Base-by-base conservation (phyloP, 1,140 invertebrate genomes). In the Ostrea denselamellosa region DNA sequence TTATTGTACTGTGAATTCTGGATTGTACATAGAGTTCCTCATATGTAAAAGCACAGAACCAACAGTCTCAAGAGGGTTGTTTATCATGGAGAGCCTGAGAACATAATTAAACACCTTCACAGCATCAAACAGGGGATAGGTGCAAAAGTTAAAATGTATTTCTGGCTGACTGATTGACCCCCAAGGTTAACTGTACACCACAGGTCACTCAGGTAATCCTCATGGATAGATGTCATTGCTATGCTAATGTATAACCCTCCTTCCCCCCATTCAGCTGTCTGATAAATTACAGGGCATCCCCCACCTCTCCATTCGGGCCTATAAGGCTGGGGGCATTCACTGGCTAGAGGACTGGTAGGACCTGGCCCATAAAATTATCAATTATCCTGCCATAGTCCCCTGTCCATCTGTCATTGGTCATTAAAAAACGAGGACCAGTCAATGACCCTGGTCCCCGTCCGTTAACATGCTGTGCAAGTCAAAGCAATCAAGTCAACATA, bases 171-270 rank as follows among this genome's bases (percentile, higher is more conserved):
- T 85, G 83, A 56, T 28, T 85, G 56, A 85, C 83, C 83, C n/a
- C 54, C 28, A 34, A 54, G 83, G 83, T 85, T 54, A 85, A 85
- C n/a, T 25, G 22, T 85, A 85, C 83, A 85, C 22, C 25, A 58
- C 12, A 62, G 83, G 83, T 85, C 53, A 85, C 19, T 83, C 52
- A 54, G 52, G 28, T 58, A 62, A 34, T 54, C 56, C 51, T 54
- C 22, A 58, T 56, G 83, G 54, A 62, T 58, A 44, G 25, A 28
- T 52, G 83, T 44, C 53, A 44, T 85, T 85, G 52, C 83, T 85
- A 85, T 85, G 83, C 83, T 85, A 85, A 85, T 85, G 54, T 54
- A 17, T 85, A 56, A 83, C 34, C 83, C 83, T 58, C 83, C 83
- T 34, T 44, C 51, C 51, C 82, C 44, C 53, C 51, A 53, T 54